Percentiles rank a stretch among this genome's conserved stretches.
Conservation (phyloP, 1,140 invertebrate species). For the Periplaneta americana region DNA sequence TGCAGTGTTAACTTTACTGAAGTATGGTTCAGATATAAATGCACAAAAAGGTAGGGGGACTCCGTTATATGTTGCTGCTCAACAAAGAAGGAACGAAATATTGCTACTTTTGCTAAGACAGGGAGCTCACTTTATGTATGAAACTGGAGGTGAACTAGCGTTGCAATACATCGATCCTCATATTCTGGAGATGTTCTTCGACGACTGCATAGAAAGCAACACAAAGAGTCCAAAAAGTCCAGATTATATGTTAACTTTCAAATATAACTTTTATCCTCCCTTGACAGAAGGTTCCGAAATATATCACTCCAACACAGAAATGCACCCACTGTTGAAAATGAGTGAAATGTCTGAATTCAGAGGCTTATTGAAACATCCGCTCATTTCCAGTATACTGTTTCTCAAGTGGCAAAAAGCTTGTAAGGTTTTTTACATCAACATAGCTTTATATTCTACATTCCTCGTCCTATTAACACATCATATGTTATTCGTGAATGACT, state of each 20-base stretch:
- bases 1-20: neutral
- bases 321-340: slow-evolving; percentile 56
- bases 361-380: slow-evolving; percentile 66
- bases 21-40: slow-evolving; percentile 35
- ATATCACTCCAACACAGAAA: slow-evolving; percentile 21
- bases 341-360: slow-evolving; percentile 53
- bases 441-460: slow-evolving; percentile 43
- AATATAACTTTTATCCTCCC: slow-evolving; percentile 63
- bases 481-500: slow-evolving; percentile 38
- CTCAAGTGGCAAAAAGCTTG: slow-evolving; percentile 71
- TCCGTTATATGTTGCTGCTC: neutral
- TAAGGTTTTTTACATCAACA: slow-evolving; percentile 3
- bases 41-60: slow-evolving; percentile 22
- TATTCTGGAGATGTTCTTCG: slow-evolving; percentile 59
- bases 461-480: slow-evolving; percentile 59
- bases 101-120: slow-evolving; percentile 28
- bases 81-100: neutral
- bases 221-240: slow-evolving; percentile 53
- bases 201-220: slow-evolving; percentile 54
- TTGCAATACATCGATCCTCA: slow-evolving; percentile 59
- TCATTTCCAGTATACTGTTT: slow-evolving; percentile 71
- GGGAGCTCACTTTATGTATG: slow-evolving; percentile 64
- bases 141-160: slow-evolving; percentile 57
- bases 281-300: slow-evolving; percentile 20
- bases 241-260: slow-evolving; percentile 62